Conservation (phyloP, 1,140 invertebrate species). For the Caenorhabditis elegans region DNA sequence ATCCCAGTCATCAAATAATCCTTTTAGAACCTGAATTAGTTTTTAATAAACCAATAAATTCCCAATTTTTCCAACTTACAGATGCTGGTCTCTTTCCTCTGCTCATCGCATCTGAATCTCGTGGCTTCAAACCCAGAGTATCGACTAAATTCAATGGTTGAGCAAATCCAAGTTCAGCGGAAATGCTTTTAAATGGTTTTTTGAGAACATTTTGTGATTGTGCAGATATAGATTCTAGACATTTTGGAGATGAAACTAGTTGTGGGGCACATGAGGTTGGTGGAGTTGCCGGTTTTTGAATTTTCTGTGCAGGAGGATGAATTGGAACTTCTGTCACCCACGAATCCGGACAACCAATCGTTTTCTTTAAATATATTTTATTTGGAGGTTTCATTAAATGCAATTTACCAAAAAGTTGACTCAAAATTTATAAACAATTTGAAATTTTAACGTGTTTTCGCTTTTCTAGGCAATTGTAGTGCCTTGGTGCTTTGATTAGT, state of each 20-base stretch:
- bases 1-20: not conserved
- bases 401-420: no score
- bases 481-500: no score
- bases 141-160: not conserved
- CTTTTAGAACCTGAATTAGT: not conserved
- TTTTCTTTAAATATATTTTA: not conserved
- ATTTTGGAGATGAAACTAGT: not conserved
- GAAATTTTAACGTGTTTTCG: no score
- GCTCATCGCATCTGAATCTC: no score
- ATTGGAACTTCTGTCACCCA: not conserved
- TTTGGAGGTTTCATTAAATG: no score
- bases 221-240: not conserved
- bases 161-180: not conserved
- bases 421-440: no score
- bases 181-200: not conserved
- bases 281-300: not conserved
- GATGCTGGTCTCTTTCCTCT: not conserved
- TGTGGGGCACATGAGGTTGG: not conserved
- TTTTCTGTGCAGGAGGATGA: not conserved
- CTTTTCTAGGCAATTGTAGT: no score
- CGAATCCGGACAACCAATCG: not conserved
- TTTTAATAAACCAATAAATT: no score
- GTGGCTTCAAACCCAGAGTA: not conserved
- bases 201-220: not conserved
- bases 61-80: not conserved